Conservation (phyloP, 2,797 vertebrate genomes). For the Rhincodon typus region DNA sequence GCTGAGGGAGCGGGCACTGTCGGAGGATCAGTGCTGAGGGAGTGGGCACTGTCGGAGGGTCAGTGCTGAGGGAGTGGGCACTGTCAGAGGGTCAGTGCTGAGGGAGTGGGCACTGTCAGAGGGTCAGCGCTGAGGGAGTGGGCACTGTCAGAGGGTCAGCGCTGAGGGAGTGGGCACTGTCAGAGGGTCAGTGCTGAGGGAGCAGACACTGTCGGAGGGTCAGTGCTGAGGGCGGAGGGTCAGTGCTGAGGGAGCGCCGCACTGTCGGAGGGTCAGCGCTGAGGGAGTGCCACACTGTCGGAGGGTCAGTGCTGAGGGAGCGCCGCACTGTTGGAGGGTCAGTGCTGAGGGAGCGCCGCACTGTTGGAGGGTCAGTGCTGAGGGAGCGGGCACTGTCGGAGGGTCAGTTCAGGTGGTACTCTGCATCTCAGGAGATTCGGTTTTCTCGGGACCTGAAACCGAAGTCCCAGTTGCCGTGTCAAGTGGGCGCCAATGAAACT, state of each 20-base stretch:
- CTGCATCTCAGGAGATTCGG: not conserved
- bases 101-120: too few species aligned
- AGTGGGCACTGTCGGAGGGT: too few species aligned
- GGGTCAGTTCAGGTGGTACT: too few species aligned
- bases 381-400: too few species aligned
- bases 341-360: too few species aligned
- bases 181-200: too few species aligned
- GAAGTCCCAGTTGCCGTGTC: not conserved
- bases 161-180: too few species aligned
- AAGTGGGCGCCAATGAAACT: not conserved
- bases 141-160: not conserved
- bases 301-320: not conserved
- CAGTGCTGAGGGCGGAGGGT: not conserved
- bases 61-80: not conserved
- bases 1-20: too few species aligned
- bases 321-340: not conserved
- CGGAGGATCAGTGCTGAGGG: not conserved
- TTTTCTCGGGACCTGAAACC: not conserved
- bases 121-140: too few species aligned
- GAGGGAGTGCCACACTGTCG: not conserved
- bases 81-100: not conserved
- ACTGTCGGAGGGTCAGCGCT: not conserved
- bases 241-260: not conserved
- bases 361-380: not conserved
- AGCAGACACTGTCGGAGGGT: too few species aligned